Evolutionary conservation across 2,113 vertebrate genomes (phyloP).

Genomic region (Upupa epops): DNA sequence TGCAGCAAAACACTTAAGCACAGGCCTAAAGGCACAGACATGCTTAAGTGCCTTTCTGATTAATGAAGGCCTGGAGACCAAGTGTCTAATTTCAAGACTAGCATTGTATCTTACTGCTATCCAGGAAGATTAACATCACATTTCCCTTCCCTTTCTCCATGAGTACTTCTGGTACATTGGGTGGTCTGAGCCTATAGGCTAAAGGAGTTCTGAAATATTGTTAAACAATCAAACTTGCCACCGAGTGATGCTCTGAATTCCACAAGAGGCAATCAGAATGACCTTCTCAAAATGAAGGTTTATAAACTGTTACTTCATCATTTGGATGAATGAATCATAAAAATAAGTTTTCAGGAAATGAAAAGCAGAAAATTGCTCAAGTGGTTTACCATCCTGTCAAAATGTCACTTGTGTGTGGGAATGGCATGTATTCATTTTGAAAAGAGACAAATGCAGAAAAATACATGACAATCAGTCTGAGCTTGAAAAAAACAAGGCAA

Average conservation of each 20-base stretch:
- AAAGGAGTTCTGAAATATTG: background rate
- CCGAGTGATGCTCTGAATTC: background rate
- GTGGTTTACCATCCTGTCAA: background rate
- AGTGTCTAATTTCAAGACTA: slow-evolving; percentile 55
- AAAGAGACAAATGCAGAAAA: background rate
- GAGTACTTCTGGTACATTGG: background rate
- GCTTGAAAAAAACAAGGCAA: background rate
- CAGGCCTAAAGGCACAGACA: slow-evolving; percentile 40
- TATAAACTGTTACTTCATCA: background rate
- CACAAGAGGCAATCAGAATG: background rate
- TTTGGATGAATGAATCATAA: background rate
- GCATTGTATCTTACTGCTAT: slow-evolving; percentile 12
- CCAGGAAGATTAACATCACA: slow-evolving; percentile 14
- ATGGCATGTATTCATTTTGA: background rate
- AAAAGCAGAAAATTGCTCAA: background rate
- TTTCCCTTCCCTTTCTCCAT: background rate
- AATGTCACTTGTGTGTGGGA: background rate
- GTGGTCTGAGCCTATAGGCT: background rate
- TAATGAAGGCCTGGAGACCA: slow-evolving; percentile 20
- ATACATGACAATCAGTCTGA: background rate
- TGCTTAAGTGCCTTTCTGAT: slow-evolving; percentile 43
- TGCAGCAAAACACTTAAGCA: slow-evolving; percentile 36
- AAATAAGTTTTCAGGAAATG: background rate
- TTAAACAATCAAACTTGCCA: background rate
- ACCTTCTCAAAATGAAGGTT: background rate